phyloP scores from a whole-genome alignment of 2,888 invertebrate genomes.

The Omphaloscelis lunosa region DNA sequence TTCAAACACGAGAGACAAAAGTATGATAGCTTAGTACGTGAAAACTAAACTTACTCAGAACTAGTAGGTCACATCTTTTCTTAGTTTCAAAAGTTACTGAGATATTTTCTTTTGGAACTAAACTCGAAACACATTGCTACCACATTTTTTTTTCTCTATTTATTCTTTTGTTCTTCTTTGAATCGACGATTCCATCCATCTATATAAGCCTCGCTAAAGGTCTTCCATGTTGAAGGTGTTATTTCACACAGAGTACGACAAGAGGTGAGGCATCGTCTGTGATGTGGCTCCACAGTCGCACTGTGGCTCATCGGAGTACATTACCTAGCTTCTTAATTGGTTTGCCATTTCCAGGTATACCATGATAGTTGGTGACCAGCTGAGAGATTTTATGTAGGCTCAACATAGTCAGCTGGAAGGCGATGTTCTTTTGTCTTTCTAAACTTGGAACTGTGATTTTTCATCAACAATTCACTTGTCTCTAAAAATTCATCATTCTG shows the following conservation, averaged over 20 bases:
- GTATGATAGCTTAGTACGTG: slow-evolving; percentile 37
- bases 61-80: slow-evolving; percentile 18
- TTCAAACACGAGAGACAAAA: slow-evolving; percentile 44
- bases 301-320: no score
- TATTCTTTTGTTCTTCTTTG: neutral
- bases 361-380: neutral
- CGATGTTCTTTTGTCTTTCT: neutral
- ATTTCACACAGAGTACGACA: neutral
- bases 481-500: no score
- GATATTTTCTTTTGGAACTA: neutral
- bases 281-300: no score
- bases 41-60: slow-evolving; percentile 24
- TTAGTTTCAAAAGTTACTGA: slow-evolving; percentile 31
- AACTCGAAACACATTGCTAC: neutral
- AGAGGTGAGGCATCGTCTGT: neutral
- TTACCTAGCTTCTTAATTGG: no score
- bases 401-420: neutral
- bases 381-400: neutral
- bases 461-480: no score
- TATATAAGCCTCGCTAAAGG: neutral
- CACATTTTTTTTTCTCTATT: neutral
- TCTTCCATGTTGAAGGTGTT: neutral
- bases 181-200: neutral
- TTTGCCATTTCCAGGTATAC: neutral
- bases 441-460: no score